Conservation (phyloP, 2,888 invertebrate genomes). For the Hirtodrosophila duncani region DNA sequence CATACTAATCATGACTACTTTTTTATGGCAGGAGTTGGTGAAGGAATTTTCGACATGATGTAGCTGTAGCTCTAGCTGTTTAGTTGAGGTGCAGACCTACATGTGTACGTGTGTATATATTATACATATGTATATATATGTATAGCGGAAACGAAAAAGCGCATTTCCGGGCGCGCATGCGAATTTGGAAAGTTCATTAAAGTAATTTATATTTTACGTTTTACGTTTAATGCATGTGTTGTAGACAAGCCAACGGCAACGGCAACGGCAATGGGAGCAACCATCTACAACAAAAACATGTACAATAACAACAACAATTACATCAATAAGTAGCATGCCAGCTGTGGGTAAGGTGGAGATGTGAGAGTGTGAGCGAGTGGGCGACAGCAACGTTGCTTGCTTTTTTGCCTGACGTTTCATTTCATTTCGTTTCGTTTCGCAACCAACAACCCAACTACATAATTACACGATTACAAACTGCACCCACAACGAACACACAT, state of each 20-base stretch:
- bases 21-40: slow-evolving; percentile 20
- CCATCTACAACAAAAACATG: slow-evolving; percentile 15
- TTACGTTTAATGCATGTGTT: slow-evolving; percentile 63
- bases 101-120: slow-evolving; percentile 11
- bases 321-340: slow-evolving; percentile 57
- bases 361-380: background rate
- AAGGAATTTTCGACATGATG: slow-evolving; percentile 27
- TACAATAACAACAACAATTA: slow-evolving; percentile 63
- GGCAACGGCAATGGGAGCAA: background rate
- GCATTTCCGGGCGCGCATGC: slow-evolving; percentile 67
- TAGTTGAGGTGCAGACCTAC: slow-evolving; percentile 43
- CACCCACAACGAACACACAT: slow-evolving; percentile 32
- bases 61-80: too few relatives aligned
- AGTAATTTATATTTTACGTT: slow-evolving; percentile 66
- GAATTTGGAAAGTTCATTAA: slow-evolving; percentile 72
- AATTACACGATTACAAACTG: slow-evolving; percentile 71
- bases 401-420: slow-evolving; percentile 18
- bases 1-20: slow-evolving; percentile 60
- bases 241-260: slow-evolving; percentile 26
- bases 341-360: slow-evolving; percentile 2
- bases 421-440: slow-evolving; percentile 41
- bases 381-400: slow-evolving; percentile 9
- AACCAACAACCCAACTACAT: slow-evolving; percentile 61
- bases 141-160: slow-evolving; percentile 63
- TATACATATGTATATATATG: slow-evolving; percentile 12